Evolutionary conservation across 2,797 vertebrate species (phyloP).

Genomic region (Spinibarbus caldwelli): DNA sequence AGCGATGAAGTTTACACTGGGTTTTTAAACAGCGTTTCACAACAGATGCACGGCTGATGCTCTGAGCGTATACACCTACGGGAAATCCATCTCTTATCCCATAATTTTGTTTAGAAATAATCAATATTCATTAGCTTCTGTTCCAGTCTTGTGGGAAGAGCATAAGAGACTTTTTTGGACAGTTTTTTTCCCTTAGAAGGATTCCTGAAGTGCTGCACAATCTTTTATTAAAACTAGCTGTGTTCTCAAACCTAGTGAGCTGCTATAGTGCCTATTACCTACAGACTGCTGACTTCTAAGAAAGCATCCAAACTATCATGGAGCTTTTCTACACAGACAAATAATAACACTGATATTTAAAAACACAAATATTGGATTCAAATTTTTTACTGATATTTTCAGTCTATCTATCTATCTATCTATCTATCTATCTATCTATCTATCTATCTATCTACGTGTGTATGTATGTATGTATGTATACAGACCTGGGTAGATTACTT

Average conservation of each 20-base stretch:
- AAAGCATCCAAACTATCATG: not conserved
- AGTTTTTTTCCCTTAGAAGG: not conserved
- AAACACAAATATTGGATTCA: not conserved
- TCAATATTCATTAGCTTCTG: conserved; percentile 9
- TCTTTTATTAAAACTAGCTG: not conserved
- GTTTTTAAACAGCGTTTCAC: conserved; percentile 18
- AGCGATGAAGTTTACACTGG: not conserved
- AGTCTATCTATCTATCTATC: too few species aligned
- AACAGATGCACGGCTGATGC: conserved; percentile 16
- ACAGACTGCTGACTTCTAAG: not conserved
- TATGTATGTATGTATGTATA: too few species aligned
- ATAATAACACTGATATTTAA: not conserved
- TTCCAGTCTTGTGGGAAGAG: not conserved
- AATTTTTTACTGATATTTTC: not conserved
- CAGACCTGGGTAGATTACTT: too few species aligned
- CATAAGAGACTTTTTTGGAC: not conserved
- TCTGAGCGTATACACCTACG: not conserved
- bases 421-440: too few species aligned
- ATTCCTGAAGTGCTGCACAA: not conserved
- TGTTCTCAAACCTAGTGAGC: not conserved
- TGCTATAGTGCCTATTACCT: not conserved
- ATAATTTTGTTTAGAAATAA: not conserved
- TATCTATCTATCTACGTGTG: too few species aligned
- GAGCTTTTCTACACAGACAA: not conserved
- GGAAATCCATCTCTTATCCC: not conserved